phyloP scores from a whole-genome alignment of 2,888 invertebrate species.

The Zaprionus obscuricornis region DNA sequence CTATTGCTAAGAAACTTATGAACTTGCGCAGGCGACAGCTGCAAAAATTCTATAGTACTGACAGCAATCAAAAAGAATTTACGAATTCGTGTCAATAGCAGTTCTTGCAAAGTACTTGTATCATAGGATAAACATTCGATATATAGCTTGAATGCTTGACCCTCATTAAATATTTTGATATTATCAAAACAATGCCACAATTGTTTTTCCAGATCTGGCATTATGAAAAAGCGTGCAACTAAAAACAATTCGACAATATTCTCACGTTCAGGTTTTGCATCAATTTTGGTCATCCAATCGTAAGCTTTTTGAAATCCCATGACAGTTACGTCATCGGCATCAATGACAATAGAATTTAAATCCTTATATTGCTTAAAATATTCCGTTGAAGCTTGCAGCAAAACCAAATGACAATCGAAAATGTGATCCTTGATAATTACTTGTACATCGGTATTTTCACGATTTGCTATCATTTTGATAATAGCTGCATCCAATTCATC shows the following conservation, averaged over 20 bases:
- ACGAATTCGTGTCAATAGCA: conserved; percentile 87
- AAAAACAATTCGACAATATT: conserved; percentile 38
- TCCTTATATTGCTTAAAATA: conserved; percentile 22
- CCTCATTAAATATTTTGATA: conserved; percentile 86
- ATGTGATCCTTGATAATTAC: conserved; percentile 19
- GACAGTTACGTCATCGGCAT: conserved; percentile 1
- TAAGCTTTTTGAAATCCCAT: conserved; percentile 41
- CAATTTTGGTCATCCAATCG: conserved; percentile 50
- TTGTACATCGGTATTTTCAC: conserved; percentile 23
- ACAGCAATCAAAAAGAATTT: conserved; percentile 90
- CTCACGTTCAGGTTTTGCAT: conserved; percentile 4
- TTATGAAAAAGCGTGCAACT: conserved; percentile 27
- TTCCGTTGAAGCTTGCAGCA: conserved; percentile 27
- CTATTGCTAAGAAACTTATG: conserved; percentile 87
- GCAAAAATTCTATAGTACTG: conserved; percentile 88
- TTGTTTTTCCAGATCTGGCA: conserved; percentile 18
- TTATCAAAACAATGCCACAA: conserved; percentile 89
- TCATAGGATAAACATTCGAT: conserved; percentile 84
- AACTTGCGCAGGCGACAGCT: conserved; percentile 86
- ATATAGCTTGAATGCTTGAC: conserved; percentile 82
- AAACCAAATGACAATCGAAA: conserved; percentile 40
- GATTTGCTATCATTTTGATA: background rate
- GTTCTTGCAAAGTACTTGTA: conserved; percentile 54
- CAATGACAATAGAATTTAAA: background rate
- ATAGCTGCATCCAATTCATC: background rate